A percentile compares a stretch with the other conserved stretches of the same genome.
Conservation (phyloP, 2,797 vertebrate species). For the Kryptopterus vitreolus region DNA sequence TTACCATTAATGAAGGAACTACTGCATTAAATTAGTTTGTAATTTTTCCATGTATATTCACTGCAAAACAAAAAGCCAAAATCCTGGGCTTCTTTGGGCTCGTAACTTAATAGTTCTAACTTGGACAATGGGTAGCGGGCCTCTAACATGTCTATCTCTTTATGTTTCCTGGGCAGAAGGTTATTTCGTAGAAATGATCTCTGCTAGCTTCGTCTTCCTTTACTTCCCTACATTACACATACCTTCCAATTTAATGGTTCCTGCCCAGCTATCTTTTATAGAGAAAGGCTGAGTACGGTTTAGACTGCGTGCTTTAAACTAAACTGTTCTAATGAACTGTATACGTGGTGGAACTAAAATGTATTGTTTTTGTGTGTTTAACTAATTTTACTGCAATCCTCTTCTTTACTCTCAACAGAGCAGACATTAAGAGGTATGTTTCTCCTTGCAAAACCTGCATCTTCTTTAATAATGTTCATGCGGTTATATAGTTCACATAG, state of each 20-base stretch:
- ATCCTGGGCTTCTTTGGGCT: too few relatives aligned
- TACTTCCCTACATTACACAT: constrained; percentile 30
- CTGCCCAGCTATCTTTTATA: constrained; percentile 34
- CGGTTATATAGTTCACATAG: background rate
- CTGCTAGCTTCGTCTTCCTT: constrained; percentile 28
- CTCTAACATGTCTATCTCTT: constrained; percentile 6
- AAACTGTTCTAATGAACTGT: constrained; percentile 9
- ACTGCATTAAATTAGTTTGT: too few relatives aligned
- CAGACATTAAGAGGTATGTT: constrained; percentile 60
- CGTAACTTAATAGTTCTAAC: too few relatives aligned
- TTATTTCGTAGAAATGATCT: constrained; percentile 29
- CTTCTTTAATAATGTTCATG: background rate
- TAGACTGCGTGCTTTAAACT: background rate
- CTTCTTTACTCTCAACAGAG: constrained; percentile 52
- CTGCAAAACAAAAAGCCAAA: too few relatives aligned
- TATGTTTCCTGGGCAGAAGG: constrained; percentile 9
- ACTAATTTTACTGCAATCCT: constrained; percentile 28
- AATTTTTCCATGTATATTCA: too few relatives aligned
- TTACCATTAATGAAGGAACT: too few relatives aligned
- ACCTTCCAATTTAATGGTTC: background rate
- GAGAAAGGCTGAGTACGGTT: constrained; percentile 20
- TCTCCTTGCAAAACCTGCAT: background rate
- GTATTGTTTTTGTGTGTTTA: background rate
- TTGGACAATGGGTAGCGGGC: background rate
- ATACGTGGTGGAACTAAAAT: constrained; percentile 3